Evolutionary conservation across 1,140 invertebrate genomes (phyloP).

Genomic region (Drosophila simulans): DNA sequence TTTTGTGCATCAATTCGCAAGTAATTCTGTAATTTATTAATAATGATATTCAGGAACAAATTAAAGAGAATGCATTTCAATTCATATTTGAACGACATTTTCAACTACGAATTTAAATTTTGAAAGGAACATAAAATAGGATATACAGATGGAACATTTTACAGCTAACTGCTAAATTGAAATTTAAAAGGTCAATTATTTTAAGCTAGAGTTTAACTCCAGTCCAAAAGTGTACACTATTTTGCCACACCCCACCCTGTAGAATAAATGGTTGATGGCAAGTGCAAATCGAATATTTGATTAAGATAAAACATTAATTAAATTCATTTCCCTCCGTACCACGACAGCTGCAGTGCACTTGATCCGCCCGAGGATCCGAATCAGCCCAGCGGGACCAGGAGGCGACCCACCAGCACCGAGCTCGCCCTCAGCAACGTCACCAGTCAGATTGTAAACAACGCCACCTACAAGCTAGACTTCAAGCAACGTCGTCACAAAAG

Average conservation of each 20-base stretch:
- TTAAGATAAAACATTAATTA: not conserved
- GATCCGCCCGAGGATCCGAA: conserved; percentile 40
- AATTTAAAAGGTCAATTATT: too few species aligned
- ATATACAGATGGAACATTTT: too few species aligned
- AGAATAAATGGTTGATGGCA: conserved; percentile 37
- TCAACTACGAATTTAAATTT: too few species aligned
- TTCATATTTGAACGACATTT: too few species aligned
- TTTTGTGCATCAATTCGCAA: not conserved
- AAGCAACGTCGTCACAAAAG: conserved; percentile 70
- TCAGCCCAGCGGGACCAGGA: conserved; percentile 36
- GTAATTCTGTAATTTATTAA: too few species aligned
- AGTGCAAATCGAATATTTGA: not conserved
- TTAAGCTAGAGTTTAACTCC: too few species aligned
- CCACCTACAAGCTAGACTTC: conserved; percentile 71
- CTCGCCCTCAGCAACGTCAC: conserved; percentile 68
- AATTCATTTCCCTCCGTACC: too few species aligned
- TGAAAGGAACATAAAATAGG: too few species aligned
- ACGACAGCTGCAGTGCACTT: conserved; percentile 61
- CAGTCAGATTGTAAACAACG: conserved; percentile 72
- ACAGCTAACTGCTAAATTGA: too few species aligned
- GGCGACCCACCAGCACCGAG: conserved; percentile 59
- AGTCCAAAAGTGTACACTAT: not conserved
- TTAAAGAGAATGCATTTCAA: not conserved
- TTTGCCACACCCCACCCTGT: conserved; percentile 10
- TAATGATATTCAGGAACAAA: too few species aligned